Conservation (phyloP, 2,113 vertebrate genomes). For the Leucoraja erinaceus region DNA sequence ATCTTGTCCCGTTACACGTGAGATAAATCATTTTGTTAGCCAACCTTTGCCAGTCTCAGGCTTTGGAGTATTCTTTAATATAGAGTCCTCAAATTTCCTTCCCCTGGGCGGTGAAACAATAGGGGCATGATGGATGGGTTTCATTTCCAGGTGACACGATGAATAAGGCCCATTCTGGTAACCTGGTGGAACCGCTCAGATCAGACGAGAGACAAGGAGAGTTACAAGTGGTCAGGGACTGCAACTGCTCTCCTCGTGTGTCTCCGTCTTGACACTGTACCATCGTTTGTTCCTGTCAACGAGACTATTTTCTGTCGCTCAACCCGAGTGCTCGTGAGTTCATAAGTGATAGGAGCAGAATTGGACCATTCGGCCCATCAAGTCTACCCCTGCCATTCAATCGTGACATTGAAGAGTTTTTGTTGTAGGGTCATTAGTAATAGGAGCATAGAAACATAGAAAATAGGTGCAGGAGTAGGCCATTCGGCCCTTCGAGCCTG, state of each 20-base stretch:
- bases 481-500: too few relatives aligned
- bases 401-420: too few relatives aligned
- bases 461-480: too few relatives aligned
- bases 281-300: too few relatives aligned
- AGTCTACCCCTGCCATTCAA: too few relatives aligned
- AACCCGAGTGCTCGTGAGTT: too few relatives aligned
- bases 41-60: neutral
- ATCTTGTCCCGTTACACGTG: neutral
- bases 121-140: neutral
- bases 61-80: constrained; percentile 25
- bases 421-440: too few relatives aligned
- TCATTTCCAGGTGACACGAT: neutral
- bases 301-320: too few relatives aligned
- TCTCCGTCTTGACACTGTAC: too few relatives aligned
- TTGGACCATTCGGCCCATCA: too few relatives aligned
- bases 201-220: neutral
- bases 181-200: neutral
- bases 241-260: neutral
- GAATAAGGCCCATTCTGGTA: neutral
- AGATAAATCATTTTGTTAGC: constrained; percentile 33
- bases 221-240: neutral
- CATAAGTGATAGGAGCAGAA: too few relatives aligned
- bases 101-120: constrained; percentile 20
- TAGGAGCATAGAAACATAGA: too few relatives aligned
- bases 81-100: neutral